Evolutionary conservation across 2,797 vertebrate species (phyloP).

Genomic region (Cheirogaleus major): DNA sequence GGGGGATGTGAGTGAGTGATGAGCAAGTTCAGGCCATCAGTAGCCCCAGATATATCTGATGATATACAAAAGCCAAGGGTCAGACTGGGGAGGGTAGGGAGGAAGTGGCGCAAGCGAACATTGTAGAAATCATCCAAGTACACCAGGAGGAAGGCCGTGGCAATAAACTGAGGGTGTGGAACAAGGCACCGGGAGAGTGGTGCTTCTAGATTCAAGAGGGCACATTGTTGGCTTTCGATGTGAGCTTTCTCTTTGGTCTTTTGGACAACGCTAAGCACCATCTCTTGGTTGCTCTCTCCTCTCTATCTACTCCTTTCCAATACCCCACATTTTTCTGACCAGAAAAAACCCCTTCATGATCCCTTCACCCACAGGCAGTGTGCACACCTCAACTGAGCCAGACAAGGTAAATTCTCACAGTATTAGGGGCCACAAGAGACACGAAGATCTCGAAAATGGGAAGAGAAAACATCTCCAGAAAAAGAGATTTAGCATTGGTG

Average conservation of each 20-base stretch:
- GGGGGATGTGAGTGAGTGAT: not conserved
- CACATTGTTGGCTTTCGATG: not conserved
- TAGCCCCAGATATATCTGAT: not conserved
- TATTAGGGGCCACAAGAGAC: not conserved
- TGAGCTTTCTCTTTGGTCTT: not conserved
- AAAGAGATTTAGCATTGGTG: not conserved
- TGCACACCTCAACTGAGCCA: not conserved
- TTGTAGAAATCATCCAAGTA: not conserved
- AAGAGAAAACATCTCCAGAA: not conserved
- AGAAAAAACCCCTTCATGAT: not conserved
- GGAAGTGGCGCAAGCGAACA: not conserved
- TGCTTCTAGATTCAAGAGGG: not conserved
- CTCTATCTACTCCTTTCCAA: not conserved
- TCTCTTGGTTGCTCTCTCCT: not conserved
- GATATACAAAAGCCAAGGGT: not conserved
- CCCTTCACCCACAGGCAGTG: not conserved
- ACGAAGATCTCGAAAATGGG: not conserved
- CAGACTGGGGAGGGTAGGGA: not conserved
- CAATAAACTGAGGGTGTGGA: not conserved
- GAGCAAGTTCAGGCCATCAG: not conserved
- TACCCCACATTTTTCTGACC: not conserved
- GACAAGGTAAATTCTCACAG: not conserved
- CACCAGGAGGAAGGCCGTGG: not conserved
- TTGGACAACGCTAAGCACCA: not conserved
- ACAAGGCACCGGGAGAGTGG: accelerated